Conservation (phyloP, 2,888 invertebrate genomes). For the Harpalus rubripes region DNA sequence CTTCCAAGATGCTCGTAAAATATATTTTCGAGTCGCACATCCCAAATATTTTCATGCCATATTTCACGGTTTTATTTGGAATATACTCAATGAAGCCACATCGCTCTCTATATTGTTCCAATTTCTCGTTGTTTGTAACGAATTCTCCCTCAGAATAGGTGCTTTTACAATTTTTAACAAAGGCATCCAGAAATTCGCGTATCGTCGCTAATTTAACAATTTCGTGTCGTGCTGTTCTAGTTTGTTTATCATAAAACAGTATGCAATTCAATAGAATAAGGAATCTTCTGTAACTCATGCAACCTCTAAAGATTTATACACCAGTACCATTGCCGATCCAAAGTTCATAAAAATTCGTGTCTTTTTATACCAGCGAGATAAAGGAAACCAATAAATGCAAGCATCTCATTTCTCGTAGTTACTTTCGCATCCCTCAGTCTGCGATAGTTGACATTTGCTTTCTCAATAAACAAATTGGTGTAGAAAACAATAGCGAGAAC, state of each 20-base stretch:
- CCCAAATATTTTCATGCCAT: too few species aligned
- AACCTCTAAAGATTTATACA: not conserved
- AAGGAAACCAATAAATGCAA: not conserved
- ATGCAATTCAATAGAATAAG: not conserved
- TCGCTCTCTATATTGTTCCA: not conserved
- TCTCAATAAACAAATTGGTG: not conserved
- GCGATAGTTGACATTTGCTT: not conserved
- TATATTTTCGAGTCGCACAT: not conserved
- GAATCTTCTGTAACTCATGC: not conserved
- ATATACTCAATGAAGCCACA: not conserved
- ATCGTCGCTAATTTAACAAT: not conserved
- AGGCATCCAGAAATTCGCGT: not conserved
- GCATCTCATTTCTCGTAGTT: not conserved
- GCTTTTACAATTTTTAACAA: not conserved
- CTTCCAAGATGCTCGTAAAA: not conserved
- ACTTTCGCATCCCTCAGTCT: not conserved
- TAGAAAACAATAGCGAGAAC: not conserved
- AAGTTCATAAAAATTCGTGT: not conserved
- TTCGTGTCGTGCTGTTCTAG: not conserved
- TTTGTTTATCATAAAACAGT: not conserved
- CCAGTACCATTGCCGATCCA: not conserved
- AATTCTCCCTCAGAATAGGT: not conserved
- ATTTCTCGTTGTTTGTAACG: not conserved
- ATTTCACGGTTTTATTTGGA: too few species aligned
- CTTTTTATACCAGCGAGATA: not conserved